Percentiles rank a stretch among this genome's conserved stretches.
These are phyloP conservation scores for Todiramphus chloris DNA, from an alignment of 2,113 vertebrate species.

Conservation along the genomic window DNA sequence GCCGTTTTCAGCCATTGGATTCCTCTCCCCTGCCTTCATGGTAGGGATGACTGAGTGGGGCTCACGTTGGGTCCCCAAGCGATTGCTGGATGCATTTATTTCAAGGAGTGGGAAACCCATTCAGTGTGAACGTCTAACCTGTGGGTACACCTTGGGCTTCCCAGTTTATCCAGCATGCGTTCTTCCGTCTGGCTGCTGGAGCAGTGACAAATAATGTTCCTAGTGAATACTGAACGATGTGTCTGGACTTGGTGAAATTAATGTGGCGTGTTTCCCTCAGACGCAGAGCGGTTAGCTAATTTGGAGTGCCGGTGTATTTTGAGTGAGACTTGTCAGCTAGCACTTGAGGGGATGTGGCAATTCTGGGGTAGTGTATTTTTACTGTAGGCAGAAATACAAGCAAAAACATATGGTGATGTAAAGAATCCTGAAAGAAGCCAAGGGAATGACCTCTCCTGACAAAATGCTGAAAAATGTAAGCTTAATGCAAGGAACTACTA, in stretches of 20 bases:
- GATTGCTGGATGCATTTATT: not conserved
- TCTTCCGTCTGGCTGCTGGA: not conserved
- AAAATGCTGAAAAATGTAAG: not conserved
- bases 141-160: not conserved
- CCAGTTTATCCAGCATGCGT: not conserved
- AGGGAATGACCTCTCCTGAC: not conserved
- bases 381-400: not conserved
- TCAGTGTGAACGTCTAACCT: not conserved
- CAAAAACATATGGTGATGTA: not conserved
- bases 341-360: not conserved
- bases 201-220: not conserved
- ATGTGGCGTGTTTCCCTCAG: not conserved
- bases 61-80: not conserved
- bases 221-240: not conserved
- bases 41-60: not conserved
- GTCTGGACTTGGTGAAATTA: not conserved
- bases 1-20: not conserved
- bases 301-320: not conserved
- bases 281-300: not conserved
- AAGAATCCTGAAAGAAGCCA: not conserved
- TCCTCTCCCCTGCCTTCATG: not conserved
- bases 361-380: not conserved
- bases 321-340: not conserved
- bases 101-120: not conserved
- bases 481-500: not conserved